A percentile compares a stretch with the other conserved stretches of the same genome.
Evolutionary conservation across 2,797 vertebrate species (phyloP).

Genomic region (Simalia tracyae): DNA sequence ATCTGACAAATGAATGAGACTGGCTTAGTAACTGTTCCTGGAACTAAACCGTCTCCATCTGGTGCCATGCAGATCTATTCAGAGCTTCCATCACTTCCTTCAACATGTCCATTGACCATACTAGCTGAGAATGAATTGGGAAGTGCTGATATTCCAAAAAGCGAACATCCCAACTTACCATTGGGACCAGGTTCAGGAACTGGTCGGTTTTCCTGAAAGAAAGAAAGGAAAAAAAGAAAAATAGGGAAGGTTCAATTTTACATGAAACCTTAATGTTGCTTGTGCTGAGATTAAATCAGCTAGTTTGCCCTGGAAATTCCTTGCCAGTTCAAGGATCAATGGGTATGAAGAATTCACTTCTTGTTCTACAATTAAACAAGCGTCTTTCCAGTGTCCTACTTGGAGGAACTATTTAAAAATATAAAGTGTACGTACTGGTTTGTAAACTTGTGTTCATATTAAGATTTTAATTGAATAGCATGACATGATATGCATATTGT

Average conservation of each 20-base stretch:
- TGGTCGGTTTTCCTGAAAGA: slow-evolving; percentile 84
- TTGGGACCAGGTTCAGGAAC: slow-evolving; percentile 87
- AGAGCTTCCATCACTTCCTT: background rate
- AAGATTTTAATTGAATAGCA: background rate
- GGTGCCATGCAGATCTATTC: background rate
- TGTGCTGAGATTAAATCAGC: background rate
- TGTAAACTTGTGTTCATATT: background rate
- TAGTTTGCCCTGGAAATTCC: background rate
- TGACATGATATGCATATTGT: background rate
- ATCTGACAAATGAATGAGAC: background rate
- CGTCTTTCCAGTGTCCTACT: background rate
- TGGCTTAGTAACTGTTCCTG: background rate
- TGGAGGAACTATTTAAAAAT: background rate
- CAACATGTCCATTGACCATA: background rate
- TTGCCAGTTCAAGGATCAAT: background rate
- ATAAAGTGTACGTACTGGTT: background rate
- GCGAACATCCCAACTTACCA: slow-evolving; percentile 75
- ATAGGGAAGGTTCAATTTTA: slow-evolving; percentile 44
- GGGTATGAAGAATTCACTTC: background rate
- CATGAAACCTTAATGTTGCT: background rate
- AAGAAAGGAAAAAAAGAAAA: slow-evolving; percentile 13
- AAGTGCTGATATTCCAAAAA: background rate
- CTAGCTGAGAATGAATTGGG: background rate
- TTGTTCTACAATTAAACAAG: background rate
- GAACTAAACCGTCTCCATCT: background rate